A percentile compares a stretch with the other conserved stretches of the same genome.
phyloP scores from a whole-genome alignment of 2,797 vertebrate species.

The Alfaro cultratus region DNA sequence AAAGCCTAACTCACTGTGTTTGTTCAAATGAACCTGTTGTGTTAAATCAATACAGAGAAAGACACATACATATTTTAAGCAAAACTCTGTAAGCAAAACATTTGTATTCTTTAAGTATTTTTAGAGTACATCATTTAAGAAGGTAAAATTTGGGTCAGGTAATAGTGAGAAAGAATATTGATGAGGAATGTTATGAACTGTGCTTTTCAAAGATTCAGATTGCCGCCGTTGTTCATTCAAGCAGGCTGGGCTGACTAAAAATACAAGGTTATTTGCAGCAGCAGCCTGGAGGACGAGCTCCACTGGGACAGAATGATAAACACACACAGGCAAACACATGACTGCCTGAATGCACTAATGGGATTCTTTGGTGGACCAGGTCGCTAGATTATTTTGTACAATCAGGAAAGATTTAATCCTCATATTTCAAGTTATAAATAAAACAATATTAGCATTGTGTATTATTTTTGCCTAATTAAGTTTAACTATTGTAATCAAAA shows the following conservation, averaged over 20 bases:
- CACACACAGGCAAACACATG: conserved; percentile 37
- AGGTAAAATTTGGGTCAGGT: neutral
- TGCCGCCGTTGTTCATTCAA: conserved; percentile 12
- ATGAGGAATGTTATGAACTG: neutral
- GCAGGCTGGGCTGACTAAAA: conserved; percentile 16
- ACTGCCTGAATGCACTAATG: conserved; percentile 11
- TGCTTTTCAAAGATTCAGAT: neutral
- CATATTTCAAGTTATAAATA: neutral
- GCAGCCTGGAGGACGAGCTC: conserved; percentile 36
- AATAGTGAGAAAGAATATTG: neutral
- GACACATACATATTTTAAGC: neutral
- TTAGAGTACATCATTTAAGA: neutral
- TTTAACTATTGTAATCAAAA: neutral
- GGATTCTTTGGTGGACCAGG: neutral
- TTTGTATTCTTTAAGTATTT: neutral
- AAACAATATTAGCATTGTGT: neutral
- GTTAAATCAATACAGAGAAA: neutral
- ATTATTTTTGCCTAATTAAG: too few relatives aligned
- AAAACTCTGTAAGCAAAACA: neutral
- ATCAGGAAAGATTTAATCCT: neutral
- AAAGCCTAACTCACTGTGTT: neutral
- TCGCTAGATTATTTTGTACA: neutral
- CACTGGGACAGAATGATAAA: conserved; percentile 42
- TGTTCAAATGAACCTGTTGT: neutral
- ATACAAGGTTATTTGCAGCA: conserved; percentile 20